Base-by-base conservation (phyloP, 2,888 invertebrate genomes). In the Folsomia candida region DNA sequence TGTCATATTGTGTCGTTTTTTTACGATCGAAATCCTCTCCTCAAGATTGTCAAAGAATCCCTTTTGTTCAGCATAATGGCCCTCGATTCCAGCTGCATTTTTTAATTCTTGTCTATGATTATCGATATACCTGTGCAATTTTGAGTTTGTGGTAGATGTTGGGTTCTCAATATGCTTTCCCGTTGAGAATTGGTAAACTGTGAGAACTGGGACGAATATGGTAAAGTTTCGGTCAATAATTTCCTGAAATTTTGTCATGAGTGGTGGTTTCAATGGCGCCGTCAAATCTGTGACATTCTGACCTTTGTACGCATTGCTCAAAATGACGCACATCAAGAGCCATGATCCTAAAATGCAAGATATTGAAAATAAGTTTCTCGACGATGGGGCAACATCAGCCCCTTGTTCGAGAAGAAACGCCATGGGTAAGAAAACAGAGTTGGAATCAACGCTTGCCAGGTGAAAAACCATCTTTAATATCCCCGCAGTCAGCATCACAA, bases 401-500 rank as follows among this genome's bases (percentile, higher is more conserved):
- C 47, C 47, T 47, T 47, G 47, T 47, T 47, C 47, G 11, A 47
- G 18, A 47, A 47, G 18, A 14, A 18, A 47, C 11, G 47, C 18
- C 47, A 47, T 14, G 47, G 47, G 47, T 11, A 47, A 11, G 11
- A 47, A 18, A 47, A 14, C 11, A 47, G 47, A 18, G 47, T 18
- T 47, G 11, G 11, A 11, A 14, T 47, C 11, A 47, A 47, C 18
- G 18, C 47, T 18, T 47, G 47, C 47, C n/a, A n/a, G n/a, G n/a
- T n/a, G n/a, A n/a, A n/a, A n/a, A n/a, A n/a, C n/a, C n/a, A n/a
- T 57, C 24, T 51, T 74, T 64, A 63, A 60, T 71, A 70, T 67
- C 73, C 71, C 3, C 11, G 11, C 18, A 51, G 11, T 51, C 51
- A 11, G 18, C 18, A 51, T 11, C 18, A 51, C 18, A 18, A 18